Percentiles rank a stretch among this genome's conserved stretches.
Conservation (phyloP, 92 coral and sea anemone genomes). For the Parazoanthus darwini region DNA sequence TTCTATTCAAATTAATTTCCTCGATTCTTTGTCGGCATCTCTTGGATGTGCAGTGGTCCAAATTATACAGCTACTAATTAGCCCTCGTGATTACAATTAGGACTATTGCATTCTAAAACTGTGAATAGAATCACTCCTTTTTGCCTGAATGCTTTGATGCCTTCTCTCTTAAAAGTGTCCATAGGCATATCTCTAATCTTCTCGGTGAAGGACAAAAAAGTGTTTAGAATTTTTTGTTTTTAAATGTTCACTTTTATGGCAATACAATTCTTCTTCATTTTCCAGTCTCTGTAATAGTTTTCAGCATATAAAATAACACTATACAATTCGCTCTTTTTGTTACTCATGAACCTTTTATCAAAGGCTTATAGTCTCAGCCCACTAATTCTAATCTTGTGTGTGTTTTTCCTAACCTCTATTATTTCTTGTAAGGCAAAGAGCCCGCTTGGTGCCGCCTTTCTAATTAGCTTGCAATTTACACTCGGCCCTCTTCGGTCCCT, state of each 20-base stretch:
- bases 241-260: background rate
- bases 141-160: background rate
- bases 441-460: constrained; percentile 26
- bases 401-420: background rate
- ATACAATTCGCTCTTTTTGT: background rate
- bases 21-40: constrained; percentile 39
- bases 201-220: background rate
- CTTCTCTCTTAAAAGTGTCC: background rate
- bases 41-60: constrained; percentile 2
- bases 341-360: background rate
- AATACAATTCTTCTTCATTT: background rate
- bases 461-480: constrained; percentile 4
- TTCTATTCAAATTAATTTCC: constrained; percentile 13
- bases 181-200: too few species aligned
- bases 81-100: constrained; percentile 9
- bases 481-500: background rate
- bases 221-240: too few species aligned
- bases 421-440: background rate
- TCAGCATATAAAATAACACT: background rate
- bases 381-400: background rate
- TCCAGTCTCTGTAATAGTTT: background rate
- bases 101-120: constrained; percentile 18
- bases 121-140: constrained; percentile 4
- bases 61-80: constrained; percentile 17
- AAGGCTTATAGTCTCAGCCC: background rate